phyloP scores from a whole-genome alignment of 2,888 invertebrate genomes.

The Heliothis peltigera region DNA sequence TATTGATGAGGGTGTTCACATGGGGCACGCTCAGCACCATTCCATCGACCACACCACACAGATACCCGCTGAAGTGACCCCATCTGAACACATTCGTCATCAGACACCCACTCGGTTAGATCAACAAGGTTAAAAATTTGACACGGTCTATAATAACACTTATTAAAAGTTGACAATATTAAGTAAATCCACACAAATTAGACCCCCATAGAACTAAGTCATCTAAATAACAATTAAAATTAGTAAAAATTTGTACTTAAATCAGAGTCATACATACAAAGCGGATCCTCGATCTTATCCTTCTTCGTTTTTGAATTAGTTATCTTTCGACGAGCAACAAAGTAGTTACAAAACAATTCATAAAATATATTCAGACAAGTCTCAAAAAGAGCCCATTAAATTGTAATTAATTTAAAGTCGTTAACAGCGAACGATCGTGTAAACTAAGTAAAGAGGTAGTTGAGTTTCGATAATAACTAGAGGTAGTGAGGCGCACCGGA shows the following conservation, averaged over 20 bases:
- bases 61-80: constrained; percentile 36
- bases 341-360: constrained; percentile 83
- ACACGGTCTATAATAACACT: constrained; percentile 79
- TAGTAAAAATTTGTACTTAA: constrained; percentile 89
- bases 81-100: constrained; percentile 48
- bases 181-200: constrained; percentile 75
- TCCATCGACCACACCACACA: constrained; percentile 54
- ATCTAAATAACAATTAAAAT: constrained; percentile 88
- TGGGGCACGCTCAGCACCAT: constrained; percentile 27
- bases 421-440: constrained; percentile 83
- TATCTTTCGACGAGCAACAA: constrained; percentile 79
- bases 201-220: constrained; percentile 79
- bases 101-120: constrained; percentile 12
- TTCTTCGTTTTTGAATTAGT: constrained; percentile 36
- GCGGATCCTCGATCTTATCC: constrained; percentile 69
- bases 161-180: constrained; percentile 70
- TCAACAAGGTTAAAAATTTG: constrained; percentile 66
- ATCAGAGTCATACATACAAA: constrained; percentile 85
- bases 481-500: constrained; percentile 82
- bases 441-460: constrained; percentile 89
- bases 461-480: constrained; percentile 86
- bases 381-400: constrained; percentile 79
- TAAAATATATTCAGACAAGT: constrained; percentile 89
- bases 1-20: constrained; percentile 29
- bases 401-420: constrained; percentile 80